Evolutionary conservation across 2,797 vertebrate genomes (phyloP).

Genomic region (Chaunax sp.): DNA sequence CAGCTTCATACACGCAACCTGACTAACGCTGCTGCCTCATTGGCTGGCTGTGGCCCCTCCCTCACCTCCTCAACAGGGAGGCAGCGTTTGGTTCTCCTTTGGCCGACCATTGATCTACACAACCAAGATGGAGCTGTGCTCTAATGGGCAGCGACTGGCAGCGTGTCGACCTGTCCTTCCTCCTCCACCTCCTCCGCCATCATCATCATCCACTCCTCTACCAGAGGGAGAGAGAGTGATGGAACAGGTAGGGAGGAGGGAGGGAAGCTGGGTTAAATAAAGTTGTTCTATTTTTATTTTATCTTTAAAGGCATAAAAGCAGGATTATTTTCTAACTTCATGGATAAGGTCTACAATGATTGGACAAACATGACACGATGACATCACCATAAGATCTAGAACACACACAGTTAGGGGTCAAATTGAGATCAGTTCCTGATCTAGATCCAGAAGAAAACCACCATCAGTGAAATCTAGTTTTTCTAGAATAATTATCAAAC

Average conservation of each 20-base stretch:
- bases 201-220: conserved; percentile 5
- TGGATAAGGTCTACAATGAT: no score
- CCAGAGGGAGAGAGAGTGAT: not conserved
- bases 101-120: conserved; percentile 62
- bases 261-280: no score
- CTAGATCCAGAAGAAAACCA: no score
- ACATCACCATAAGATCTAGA: no score
- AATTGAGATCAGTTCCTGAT: no score
- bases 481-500: no score
- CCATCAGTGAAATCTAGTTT: no score
- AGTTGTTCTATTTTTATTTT: not conserved
- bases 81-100: conserved; percentile 52
- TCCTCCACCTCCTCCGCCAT: conserved; percentile 33
- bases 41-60: conserved; percentile 1
- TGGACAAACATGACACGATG: no score
- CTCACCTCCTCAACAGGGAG: conserved; percentile 16
- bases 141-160: conserved; percentile 66
- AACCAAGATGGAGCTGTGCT: conserved; percentile 59
- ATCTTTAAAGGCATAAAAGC: no score
- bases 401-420: no score
- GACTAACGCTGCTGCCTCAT: not conserved
- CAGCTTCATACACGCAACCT: conserved; percentile 7
- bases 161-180: conserved; percentile 65
- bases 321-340: no score
- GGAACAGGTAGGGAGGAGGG: not conserved